These are phyloP conservation scores for Phymorhynchus buccinoides DNA, from an alignment of 1,140 invertebrate species.

Conservation along the genomic window DNA sequence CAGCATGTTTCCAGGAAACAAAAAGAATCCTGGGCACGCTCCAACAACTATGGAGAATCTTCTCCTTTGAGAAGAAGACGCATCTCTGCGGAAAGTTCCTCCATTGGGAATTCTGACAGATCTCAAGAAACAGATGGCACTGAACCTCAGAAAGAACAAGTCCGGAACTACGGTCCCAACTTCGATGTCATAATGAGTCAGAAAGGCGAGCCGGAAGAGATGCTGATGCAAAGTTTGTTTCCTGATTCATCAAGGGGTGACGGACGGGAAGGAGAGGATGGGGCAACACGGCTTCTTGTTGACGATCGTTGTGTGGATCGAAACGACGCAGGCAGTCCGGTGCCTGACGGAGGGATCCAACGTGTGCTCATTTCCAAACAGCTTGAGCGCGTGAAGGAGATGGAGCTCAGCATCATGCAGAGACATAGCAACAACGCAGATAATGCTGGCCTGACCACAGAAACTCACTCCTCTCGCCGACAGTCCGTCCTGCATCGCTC, in stretches of 20 bases:
- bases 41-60: not conserved
- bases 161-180: conserved; percentile 10
- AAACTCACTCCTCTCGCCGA: not conserved
- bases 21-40: not conserved
- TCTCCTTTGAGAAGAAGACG: not conserved
- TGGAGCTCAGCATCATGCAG: not conserved
- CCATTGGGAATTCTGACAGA: not conserved
- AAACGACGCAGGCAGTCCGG: not conserved
- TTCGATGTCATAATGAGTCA: conserved; percentile 29
- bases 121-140: not conserved
- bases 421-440: not conserved
- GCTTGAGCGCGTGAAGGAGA: conserved; percentile 28
- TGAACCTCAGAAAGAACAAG: not conserved
- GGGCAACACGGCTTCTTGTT: no score
- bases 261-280: no score
- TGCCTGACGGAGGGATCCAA: not conserved
- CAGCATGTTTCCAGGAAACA: not conserved
- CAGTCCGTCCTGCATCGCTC: not conserved
- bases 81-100: not conserved
- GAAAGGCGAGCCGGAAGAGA: conserved; percentile 22
- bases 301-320: not conserved
- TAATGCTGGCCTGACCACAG: not conserved
- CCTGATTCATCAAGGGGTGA: not conserved
- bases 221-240: not conserved
- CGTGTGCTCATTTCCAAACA: not conserved